Percentiles rank a stretch among this genome's conserved stretches.
These are phyloP conservation scores for Dermolepida albohirtum DNA, from an alignment of 2,888 invertebrate genomes.

Conservation along the genomic window DNA sequence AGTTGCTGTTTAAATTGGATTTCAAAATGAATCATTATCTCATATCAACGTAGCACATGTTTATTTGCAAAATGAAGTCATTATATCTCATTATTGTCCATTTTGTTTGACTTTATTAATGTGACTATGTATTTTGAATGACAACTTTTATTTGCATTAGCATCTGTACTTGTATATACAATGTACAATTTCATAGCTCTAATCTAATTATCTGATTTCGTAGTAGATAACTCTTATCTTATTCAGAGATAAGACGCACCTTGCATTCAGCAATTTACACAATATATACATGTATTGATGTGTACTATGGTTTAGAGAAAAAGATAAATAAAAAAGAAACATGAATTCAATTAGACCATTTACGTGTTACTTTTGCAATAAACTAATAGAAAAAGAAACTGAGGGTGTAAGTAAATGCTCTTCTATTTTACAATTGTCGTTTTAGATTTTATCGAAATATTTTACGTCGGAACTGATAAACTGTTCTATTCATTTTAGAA, in stretches of 20 bases:
- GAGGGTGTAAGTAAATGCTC: conserved; percentile 68
- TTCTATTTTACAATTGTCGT: too few species aligned
- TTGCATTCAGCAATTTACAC: conserved; percentile 31
- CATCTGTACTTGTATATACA: background rate
- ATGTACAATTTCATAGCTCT: conserved; percentile 12
- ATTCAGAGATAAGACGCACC: conserved; percentile 25
- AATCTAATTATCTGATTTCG: conserved; percentile 31
- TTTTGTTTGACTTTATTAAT: too few species aligned
- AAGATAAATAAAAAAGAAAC: conserved; percentile 25
- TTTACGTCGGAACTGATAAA: background rate
- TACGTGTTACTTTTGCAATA: conserved; percentile 77
- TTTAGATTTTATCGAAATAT: too few species aligned
- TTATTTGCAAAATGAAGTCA: too few species aligned
- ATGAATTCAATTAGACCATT: conserved; percentile 52
- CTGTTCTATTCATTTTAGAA: conserved; percentile 63
- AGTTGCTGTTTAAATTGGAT: too few species aligned
- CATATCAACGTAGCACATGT: too few species aligned
- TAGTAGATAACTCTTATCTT: conserved; percentile 30
- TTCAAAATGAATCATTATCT: too few species aligned
- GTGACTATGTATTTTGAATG: too few species aligned
- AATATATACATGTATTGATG: conserved; percentile 4
- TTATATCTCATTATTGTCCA: too few species aligned
- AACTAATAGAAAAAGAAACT: conserved; percentile 73
- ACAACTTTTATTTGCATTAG: too few species aligned
- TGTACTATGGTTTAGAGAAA: conserved; percentile 8